phyloP scores from a whole-genome alignment of 2,113 vertebrate species.

The Hemiscyllium ocellatum region DNA sequence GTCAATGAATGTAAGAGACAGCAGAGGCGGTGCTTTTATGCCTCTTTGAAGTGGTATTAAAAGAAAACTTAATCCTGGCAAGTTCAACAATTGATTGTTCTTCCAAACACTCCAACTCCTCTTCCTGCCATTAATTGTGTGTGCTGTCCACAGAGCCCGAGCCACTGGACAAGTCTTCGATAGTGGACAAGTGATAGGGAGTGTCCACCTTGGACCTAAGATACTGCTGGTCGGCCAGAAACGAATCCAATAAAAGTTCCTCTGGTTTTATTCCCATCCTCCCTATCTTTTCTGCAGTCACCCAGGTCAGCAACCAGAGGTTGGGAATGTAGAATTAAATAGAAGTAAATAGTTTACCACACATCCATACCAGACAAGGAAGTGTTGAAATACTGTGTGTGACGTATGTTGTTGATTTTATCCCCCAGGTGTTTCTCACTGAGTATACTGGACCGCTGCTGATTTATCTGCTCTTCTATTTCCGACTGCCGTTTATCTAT shows the following conservation, averaged over 20 bases:
- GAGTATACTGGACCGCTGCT: conserved; percentile 80
- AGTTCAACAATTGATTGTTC: neutral
- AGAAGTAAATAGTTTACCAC: neutral
- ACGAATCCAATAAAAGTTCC: neutral
- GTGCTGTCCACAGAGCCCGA: neutral
- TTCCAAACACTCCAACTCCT: neutral
- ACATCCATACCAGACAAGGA: too few species aligned
- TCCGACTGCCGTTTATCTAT: conserved; percentile 83
- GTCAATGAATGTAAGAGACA: neutral
- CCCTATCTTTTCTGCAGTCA: neutral
- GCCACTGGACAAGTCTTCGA: neutral
- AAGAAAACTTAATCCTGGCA: neutral
- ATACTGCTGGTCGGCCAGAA: neutral
- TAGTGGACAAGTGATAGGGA: neutral
- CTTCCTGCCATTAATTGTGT: too few species aligned
- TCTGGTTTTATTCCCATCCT: neutral
- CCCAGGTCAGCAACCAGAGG: neutral
- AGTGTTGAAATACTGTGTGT: neutral
- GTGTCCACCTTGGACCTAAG: neutral
- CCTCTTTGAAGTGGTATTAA: neutral
- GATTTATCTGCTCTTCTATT: conserved; percentile 86
- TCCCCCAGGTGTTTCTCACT: conserved; percentile 74
- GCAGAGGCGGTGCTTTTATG: too few species aligned
- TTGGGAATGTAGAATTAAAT: neutral
- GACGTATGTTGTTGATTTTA: neutral